A percentile compares a stretch with the other conserved stretches of the same genome.
phyloP scores from a whole-genome alignment of 1,140 invertebrate species.

The Amphibalanus amphitrite region DNA sequence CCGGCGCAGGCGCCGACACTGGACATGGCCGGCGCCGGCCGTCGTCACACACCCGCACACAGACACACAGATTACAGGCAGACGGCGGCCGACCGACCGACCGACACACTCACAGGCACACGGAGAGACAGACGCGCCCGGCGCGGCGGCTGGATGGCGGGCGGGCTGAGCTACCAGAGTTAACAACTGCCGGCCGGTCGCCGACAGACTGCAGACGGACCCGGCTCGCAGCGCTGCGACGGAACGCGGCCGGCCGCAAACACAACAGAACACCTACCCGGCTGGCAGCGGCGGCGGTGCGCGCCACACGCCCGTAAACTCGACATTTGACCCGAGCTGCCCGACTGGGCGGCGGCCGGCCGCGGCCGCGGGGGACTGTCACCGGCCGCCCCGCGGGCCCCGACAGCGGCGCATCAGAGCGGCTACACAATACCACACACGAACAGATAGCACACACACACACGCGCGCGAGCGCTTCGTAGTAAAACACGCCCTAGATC shows the following conservation, averaged over 20 bases:
- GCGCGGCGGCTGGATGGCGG: too few species aligned
- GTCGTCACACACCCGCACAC: neutral
- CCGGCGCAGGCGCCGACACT: too few species aligned
- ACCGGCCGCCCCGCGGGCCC: too few species aligned
- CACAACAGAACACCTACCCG: neutral
- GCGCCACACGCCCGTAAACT: neutral
- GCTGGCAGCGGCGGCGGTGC: too few species aligned
- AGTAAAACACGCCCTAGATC: neutral
- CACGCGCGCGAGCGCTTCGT: too few species aligned
- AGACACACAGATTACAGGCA: neutral
- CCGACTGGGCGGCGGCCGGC: neutral
- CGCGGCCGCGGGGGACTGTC: neutral
- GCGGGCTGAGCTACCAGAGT: neutral
- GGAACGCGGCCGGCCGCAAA: neutral
- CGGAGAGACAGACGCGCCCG: neutral
- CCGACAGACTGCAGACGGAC: neutral
- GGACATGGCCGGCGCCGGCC: neutral
- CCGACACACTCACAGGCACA: neutral
- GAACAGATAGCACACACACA: neutral
- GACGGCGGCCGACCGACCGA: too few species aligned
- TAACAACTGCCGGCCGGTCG: neutral
- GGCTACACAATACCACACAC: neutral
- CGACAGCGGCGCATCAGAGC: neutral
- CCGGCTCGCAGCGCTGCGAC: neutral
- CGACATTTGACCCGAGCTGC: neutral